Evolutionary conservation across 2,113 vertebrate genomes (phyloP).

Genomic region (Phaethon lepturus): DNA sequence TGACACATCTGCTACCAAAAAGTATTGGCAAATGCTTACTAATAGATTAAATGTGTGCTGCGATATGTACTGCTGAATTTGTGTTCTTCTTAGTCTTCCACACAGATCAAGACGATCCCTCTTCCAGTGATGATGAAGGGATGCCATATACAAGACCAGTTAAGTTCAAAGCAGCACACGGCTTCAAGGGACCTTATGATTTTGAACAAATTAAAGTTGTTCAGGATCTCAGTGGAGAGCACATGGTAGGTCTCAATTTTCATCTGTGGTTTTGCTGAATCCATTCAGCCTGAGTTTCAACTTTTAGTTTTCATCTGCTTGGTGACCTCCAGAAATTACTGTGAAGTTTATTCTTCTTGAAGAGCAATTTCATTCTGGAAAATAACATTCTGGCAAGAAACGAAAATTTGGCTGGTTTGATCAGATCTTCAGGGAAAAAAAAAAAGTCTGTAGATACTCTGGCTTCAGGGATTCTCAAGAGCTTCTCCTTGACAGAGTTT

Average conservation of each 20-base stretch:
- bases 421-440: not conserved
- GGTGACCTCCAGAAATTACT: not conserved
- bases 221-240: constrained; percentile 97
- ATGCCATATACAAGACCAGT: constrained; percentile 97
- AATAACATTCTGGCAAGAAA: not conserved
- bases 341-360: not conserved
- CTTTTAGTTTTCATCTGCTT: not conserved
- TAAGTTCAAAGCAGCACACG: constrained; percentile 97
- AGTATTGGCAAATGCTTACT: not conserved
- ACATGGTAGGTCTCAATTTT: constrained; percentile 84
- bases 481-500: not conserved
- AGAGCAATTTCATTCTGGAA: not conserved
- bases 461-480: not conserved
- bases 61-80: not conserved
- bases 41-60: not conserved
- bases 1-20: not conserved
- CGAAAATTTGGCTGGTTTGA: not conserved
- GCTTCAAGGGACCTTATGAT: constrained; percentile 97
- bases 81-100: constrained; percentile 87
- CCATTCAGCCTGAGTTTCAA: not conserved
- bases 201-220: constrained; percentile 98
- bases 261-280: not conserved
- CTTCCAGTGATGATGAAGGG: constrained; percentile 97
- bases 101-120: constrained; percentile 95
- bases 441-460: not conserved